Evolutionary conservation across 2,797 vertebrate genomes (phyloP).

Genomic region (Gobionotothen gibberifrons): DNA sequence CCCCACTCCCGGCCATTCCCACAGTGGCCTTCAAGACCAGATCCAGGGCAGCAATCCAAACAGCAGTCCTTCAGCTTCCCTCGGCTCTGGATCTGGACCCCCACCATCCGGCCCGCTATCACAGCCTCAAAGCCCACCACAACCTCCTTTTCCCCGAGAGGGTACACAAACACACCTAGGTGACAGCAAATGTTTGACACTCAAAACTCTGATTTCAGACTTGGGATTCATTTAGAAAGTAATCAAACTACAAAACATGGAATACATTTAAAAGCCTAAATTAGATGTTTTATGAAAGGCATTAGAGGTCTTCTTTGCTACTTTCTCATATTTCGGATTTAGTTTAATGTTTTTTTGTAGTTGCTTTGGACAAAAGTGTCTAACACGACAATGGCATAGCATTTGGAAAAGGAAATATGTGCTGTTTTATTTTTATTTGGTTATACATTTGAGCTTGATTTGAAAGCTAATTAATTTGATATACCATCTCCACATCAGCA

Average conservation of each 20-base stretch:
- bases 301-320: not conserved
- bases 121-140: conserved; percentile 91
- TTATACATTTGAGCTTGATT: no score
- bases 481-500: no score
- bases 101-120: conserved; percentile 86
- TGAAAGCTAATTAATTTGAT: no score
- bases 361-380: no score
- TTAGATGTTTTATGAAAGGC: not conserved
- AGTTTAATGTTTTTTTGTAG: not conserved
- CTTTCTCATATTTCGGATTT: no score
- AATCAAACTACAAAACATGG: not conserved
- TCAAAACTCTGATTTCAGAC: conserved; percentile 14
- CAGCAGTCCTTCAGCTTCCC: conserved; percentile 89
- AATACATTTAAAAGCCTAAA: not conserved
- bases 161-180: conserved; percentile 95
- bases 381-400: no score
- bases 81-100: conserved; percentile 90
- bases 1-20: conserved; percentile 82
- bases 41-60: conserved; percentile 81
- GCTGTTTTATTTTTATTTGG: no score
- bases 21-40: conserved; percentile 81
- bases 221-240: not conserved
- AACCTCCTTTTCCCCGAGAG: conserved; percentile 92
- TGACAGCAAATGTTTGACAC: not conserved
- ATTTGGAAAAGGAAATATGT: no score